phyloP scores from a whole-genome alignment of 2,888 invertebrate species.

The Drosophila merina region DNA sequence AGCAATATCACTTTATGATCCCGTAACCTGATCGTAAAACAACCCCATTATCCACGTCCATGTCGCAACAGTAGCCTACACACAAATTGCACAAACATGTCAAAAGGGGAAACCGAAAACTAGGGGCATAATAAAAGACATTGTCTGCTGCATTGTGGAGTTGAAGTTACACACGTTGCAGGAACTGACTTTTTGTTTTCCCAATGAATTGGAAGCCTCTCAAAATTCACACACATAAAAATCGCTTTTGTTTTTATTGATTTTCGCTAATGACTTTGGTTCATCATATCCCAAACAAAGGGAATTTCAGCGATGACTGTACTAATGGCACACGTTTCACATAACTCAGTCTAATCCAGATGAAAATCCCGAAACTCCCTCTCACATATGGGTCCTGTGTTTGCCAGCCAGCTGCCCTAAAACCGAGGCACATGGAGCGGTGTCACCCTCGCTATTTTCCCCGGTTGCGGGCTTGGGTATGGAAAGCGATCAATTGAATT shows the following conservation, averaged over 20 bases:
- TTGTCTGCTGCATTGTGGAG: conserved; percentile 48
- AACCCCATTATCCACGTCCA: conserved; percentile 32
- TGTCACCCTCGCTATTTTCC: conserved; percentile 35
- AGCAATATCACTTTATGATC: conserved; percentile 37
- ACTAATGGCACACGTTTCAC: conserved; percentile 20
- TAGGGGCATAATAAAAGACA: conserved; percentile 36
- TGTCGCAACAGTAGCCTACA: conserved; percentile 45
- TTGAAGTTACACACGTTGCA: conserved; percentile 30
- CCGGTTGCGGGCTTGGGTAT: conserved; percentile 15
- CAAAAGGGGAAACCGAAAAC: conserved; percentile 23
- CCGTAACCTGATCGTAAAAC: conserved; percentile 11
- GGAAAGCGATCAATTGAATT: conserved; percentile 64
- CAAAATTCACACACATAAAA: conserved; percentile 44
- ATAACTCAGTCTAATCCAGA: conserved; percentile 25
- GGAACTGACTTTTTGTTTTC: conserved; percentile 15
- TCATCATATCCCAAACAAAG: conserved; percentile 13
- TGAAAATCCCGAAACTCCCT: conserved; percentile 26
- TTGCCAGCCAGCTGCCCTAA: conserved; percentile 34
- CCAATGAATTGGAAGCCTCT: conserved; percentile 8
- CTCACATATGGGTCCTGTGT: conserved; percentile 33
- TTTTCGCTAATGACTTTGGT: conserved; percentile 42
- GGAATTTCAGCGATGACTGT: conserved; percentile 61
- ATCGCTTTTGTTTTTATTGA: conserved; percentile 28
- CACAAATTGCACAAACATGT: conserved; percentile 52
- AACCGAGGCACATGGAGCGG: conserved; percentile 12